Conservation (phyloP, 2,797 vertebrate genomes). For the Melanitta fusca region DNA sequence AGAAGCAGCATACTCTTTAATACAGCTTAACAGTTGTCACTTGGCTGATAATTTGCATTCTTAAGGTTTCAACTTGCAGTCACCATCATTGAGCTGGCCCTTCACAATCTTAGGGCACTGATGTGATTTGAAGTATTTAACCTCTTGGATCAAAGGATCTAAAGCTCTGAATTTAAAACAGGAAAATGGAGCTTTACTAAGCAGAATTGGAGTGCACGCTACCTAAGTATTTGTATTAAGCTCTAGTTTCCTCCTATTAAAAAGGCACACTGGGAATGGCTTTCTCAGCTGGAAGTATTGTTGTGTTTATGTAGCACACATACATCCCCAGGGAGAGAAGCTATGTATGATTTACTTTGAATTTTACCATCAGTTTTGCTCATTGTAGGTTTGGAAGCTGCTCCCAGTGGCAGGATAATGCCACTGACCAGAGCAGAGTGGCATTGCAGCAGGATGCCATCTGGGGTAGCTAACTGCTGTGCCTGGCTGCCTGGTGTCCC, state of each 20-base stretch:
- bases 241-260: conserved; percentile 17
- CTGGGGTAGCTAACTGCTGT: neutral
- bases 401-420: neutral
- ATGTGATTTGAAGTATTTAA: conserved; percentile 63
- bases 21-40: conserved; percentile 58
- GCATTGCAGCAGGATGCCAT: neutral
- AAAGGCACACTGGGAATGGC: neutral
- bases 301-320: neutral
- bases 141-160: conserved; percentile 31
- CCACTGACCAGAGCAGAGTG: neutral
- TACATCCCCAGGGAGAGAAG: neutral
- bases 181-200: neutral
- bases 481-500: neutral
- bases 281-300: conserved; percentile 23
- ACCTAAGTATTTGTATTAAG: neutral
- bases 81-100: conserved; percentile 53
- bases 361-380: conserved; percentile 1
- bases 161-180: conserved; percentile 51
- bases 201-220: neutral
- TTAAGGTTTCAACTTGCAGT: conserved; percentile 4
- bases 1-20: conserved; percentile 46
- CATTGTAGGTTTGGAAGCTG: neutral
- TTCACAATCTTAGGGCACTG: conserved; percentile 44
- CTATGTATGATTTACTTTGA: conserved; percentile 31
- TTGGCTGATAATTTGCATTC: conserved; percentile 67